phyloP scores from a whole-genome alignment of 2,113 vertebrate genomes.

The Budorcas taxicolor region DNA sequence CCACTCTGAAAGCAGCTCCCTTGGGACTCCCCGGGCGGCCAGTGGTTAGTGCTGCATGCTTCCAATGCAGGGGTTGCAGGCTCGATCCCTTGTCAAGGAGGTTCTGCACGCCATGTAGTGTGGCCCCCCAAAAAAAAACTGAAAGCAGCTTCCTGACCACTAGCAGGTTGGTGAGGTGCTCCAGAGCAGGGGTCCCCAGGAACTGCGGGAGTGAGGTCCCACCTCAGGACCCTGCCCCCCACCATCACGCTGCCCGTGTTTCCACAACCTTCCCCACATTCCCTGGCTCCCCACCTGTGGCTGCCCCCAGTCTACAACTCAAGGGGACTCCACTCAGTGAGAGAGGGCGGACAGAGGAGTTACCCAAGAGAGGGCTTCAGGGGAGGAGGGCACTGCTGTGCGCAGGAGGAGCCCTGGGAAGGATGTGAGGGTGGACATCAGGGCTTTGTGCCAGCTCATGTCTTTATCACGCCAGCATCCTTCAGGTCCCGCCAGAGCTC shows the following conservation, averaged over 20 bases:
- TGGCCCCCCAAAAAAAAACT: background rate
- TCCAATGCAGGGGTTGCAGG: background rate
- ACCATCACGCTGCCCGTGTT: rapidly evolving
- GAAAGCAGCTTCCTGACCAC: background rate
- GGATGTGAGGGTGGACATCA: rapidly evolving
- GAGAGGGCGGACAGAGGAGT: background rate
- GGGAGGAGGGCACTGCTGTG: background rate
- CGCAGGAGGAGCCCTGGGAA: background rate
- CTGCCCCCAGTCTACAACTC: background rate
- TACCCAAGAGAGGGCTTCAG: background rate
- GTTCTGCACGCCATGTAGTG: background rate
- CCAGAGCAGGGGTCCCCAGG: background rate
- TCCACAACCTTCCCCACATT: background rate
- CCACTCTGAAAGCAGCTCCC: background rate
- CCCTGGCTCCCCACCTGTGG: background rate
- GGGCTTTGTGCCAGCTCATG: background rate
- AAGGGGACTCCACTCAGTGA: background rate
- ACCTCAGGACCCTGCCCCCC: background rate
- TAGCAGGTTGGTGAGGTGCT: too few relatives aligned
- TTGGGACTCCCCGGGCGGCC: background rate
- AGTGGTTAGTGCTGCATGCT: background rate
- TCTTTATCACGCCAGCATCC: background rate
- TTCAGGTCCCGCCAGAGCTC: background rate
- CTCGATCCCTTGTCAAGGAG: background rate
- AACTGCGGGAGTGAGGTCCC: rapidly evolving